These are phyloP conservation scores for Collichthys lucidus DNA, from an alignment of 2,113 vertebrate genomes.

Conservation along the genomic window DNA sequence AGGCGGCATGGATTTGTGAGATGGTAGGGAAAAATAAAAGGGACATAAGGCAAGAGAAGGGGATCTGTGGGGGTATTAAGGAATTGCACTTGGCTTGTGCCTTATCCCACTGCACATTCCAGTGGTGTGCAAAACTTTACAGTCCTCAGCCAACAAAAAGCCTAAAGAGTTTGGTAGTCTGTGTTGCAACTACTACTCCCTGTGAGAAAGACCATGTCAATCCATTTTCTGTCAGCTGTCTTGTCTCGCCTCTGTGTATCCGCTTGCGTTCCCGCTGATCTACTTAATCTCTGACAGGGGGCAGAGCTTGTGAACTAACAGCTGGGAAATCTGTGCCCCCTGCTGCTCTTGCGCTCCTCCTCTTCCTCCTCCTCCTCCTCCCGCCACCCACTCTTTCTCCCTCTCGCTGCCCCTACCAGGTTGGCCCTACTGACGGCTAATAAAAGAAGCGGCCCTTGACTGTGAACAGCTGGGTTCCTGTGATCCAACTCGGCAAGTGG, in stretches of 20 bases:
- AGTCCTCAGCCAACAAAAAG: slow-evolving; percentile 18
- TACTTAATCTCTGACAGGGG: slow-evolving; percentile 75
- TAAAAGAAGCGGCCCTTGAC: slow-evolving; percentile 83
- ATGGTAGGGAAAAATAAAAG: slow-evolving; percentile 65
- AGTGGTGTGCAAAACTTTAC: slow-evolving; percentile 48
- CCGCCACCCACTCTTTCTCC: slow-evolving; percentile 55
- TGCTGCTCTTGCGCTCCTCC: slow-evolving; percentile 40
- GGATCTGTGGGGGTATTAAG: slow-evolving; percentile 64
- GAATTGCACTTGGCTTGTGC: slow-evolving; percentile 48
- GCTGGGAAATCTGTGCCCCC: slow-evolving; percentile 76
- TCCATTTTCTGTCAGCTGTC: slow-evolving; percentile 56
- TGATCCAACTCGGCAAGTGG: slow-evolving; percentile 71
- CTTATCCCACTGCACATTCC: slow-evolving; percentile 62
- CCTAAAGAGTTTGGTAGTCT: background rate
- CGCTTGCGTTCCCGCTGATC: slow-evolving; percentile 52
- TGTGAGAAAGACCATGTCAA: slow-evolving; percentile 38
- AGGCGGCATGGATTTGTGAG: slow-evolving; percentile 64
- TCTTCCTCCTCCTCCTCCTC: slow-evolving; percentile 51
- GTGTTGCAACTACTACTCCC: background rate
- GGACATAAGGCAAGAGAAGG: slow-evolving; percentile 35
- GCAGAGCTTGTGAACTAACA: slow-evolving; percentile 71
- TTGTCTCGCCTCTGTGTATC: slow-evolving; percentile 48
- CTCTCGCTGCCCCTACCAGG: slow-evolving; percentile 64
- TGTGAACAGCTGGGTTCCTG: slow-evolving; percentile 81
- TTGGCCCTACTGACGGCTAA: slow-evolving; percentile 76